A percentile compares a stretch with the other conserved stretches of the same genome.
Conservation (phyloP, 2,888 invertebrate genomes). For the Willowsia nigromaculata region DNA sequence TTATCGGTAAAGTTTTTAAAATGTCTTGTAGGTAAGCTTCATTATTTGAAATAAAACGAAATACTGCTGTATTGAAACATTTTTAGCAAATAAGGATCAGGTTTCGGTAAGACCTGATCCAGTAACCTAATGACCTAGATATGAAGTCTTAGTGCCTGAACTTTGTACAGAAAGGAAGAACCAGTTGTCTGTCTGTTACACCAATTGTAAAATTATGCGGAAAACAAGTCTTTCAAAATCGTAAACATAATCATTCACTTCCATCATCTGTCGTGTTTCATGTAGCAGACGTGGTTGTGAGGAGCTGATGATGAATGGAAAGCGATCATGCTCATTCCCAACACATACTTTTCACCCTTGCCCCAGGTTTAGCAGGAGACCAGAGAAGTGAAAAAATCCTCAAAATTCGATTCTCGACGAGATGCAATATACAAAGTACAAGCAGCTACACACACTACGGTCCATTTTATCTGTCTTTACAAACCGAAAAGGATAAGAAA, state of each 20-base stretch:
- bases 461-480: conserved; percentile 25
- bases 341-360: neutral
- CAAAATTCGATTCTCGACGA: conserved; percentile 47
- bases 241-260: conserved; percentile 55
- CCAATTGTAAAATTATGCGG: conserved; percentile 31
- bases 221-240: conserved; percentile 34
- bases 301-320: conserved; percentile 57
- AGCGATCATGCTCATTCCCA: conserved; percentile 42
- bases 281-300: conserved; percentile 32
- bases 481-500: neutral
- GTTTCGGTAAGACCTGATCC: neutral
- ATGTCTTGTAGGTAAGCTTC: too few species aligned
- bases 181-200: neutral
- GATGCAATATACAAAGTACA: neutral
- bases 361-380: neutral
- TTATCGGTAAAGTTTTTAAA: too few species aligned
- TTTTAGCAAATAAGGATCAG: neutral
- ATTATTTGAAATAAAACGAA: too few species aligned
- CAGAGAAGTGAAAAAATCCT: conserved; percentile 35
- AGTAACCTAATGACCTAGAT: conserved; percentile 47
- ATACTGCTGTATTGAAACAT: too few species aligned
- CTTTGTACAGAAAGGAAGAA: neutral
- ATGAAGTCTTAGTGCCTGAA: neutral
- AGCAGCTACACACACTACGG: neutral
- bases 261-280: conserved; percentile 50